Evolutionary conservation across 2,888 invertebrate genomes (phyloP).

Genomic region (Drepanosiphum platanoidis): DNA sequence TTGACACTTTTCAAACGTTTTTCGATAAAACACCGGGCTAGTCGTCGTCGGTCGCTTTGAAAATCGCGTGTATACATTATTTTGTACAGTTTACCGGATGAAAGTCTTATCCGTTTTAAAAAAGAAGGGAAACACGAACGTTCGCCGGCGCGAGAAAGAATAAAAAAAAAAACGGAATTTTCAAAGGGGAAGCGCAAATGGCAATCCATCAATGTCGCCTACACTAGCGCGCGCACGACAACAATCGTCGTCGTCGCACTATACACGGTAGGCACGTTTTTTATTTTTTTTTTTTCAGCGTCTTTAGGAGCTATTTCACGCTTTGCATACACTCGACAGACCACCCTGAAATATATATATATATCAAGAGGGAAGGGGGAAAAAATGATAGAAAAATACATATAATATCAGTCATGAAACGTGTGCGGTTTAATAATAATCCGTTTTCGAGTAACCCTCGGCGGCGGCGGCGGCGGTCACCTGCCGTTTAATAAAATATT

Average conservation of each 20-base stretch:
- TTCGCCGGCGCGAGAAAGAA: constrained; percentile 22
- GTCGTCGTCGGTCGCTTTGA: constrained; percentile 13
- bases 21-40: constrained; percentile 9
- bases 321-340: constrained; percentile 41
- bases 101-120: constrained; percentile 48
- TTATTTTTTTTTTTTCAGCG: constrained; percentile 30
- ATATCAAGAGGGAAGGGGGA: neutral
- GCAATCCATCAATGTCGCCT: constrained; percentile 58
- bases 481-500: constrained; percentile 40
- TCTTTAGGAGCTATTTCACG: constrained; percentile 59
- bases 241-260: constrained; percentile 55
- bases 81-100: constrained; percentile 50
- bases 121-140: constrained; percentile 47
- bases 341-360: constrained; percentile 48
- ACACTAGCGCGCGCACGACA: constrained; percentile 46
- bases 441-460: constrained; percentile 49
- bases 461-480: too few relatives aligned
- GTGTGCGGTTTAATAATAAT: constrained; percentile 57
- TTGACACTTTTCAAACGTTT: neutral
- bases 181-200: constrained; percentile 50
- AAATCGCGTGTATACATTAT: constrained; percentile 19
- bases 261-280: constrained; percentile 47
- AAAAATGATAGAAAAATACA: constrained; percentile 41
- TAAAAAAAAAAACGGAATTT: constrained; percentile 42
- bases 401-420: constrained; percentile 56